A percentile compares a stretch with the other conserved stretches of the same genome.
phyloP scores from a whole-genome alignment of 2,797 vertebrate species.

The Triplophysa bombifrons region DNA sequence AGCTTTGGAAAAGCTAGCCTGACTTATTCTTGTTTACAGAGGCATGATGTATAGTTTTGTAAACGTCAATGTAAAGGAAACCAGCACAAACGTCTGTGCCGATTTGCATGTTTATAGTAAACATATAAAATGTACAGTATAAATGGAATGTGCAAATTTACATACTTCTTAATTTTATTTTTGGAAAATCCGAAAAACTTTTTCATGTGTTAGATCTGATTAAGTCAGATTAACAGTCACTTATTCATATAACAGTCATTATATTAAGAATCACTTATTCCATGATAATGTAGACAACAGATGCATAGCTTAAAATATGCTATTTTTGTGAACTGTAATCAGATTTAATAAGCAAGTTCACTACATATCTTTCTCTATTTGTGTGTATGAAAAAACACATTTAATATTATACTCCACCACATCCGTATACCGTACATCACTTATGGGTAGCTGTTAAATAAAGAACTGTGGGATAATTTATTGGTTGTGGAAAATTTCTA shows the following conservation, averaged over 20 bases:
- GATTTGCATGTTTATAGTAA: too few relatives aligned
- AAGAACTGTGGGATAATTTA: background rate
- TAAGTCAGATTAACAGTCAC: too few relatives aligned
- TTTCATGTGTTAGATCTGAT: too few relatives aligned
- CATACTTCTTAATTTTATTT: too few relatives aligned
- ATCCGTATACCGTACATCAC: background rate
- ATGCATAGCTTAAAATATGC: background rate
- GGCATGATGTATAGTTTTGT: background rate
- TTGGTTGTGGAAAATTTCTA: background rate
- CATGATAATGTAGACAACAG: background rate
- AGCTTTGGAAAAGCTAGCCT: slow-evolving; percentile 33
- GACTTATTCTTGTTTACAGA: slow-evolving; percentile 46
- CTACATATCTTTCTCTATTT: background rate
- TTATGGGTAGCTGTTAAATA: background rate
- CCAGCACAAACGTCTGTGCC: too few relatives aligned
- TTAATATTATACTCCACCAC: background rate
- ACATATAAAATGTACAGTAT: too few relatives aligned
- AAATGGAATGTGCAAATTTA: too few relatives aligned
- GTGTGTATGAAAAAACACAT: background rate
- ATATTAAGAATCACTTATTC: too few relatives aligned
- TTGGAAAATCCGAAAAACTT: too few relatives aligned
- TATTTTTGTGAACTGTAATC: background rate
- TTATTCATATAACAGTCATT: too few relatives aligned
- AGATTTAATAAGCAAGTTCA: background rate
- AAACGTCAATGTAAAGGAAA: too few relatives aligned